These are phyloP conservation scores for Plodia interpunctella DNA, from an alignment of 1,140 invertebrate species.

Conservation along the genomic window DNA sequence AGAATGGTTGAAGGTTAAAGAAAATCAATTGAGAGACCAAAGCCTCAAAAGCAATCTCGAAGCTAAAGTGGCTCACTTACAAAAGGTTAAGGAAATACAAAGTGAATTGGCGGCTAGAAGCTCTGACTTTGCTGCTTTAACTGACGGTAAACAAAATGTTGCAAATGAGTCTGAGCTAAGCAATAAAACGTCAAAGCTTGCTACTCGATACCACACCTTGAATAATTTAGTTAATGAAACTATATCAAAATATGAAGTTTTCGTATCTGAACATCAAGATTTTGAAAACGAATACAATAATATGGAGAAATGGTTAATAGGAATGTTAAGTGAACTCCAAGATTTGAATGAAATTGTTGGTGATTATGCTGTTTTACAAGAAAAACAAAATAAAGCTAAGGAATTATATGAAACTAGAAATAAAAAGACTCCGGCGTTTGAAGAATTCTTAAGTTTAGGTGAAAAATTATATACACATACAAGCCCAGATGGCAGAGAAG, in stretches of 20 bases:
- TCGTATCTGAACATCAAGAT: slow-evolving; percentile 88
- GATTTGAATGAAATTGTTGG: slow-evolving; percentile 91
- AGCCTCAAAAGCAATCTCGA: slow-evolving; percentile 91
- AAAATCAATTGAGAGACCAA: slow-evolving; percentile 91
- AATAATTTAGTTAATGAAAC: slow-evolving; percentile 90
- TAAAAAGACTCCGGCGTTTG: slow-evolving; percentile 89
- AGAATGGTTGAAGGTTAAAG: slow-evolving; percentile 90
- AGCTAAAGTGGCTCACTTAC: slow-evolving; percentile 88
- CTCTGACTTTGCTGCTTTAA: slow-evolving; percentile 83
- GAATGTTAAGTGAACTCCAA: slow-evolving; percentile 84
- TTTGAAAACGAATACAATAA: slow-evolving; percentile 89
- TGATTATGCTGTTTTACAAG: slow-evolving; percentile 90
- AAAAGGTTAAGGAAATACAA: slow-evolving; percentile 86
- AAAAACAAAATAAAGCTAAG: slow-evolving; percentile 89
- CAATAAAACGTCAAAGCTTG: slow-evolving; percentile 86
- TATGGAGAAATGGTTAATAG: slow-evolving; percentile 86
- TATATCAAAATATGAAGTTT: slow-evolving; percentile 87
- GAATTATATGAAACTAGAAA: slow-evolving; percentile 89
- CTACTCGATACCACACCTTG: slow-evolving; percentile 90
- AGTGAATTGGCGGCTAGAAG: slow-evolving; percentile 85
- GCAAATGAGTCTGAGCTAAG: slow-evolving; percentile 87
- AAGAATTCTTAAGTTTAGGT: slow-evolving; percentile 90
- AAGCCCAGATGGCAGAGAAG: slow-evolving; percentile 94
- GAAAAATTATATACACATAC: slow-evolving; percentile 96
- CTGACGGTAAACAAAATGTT: slow-evolving; percentile 83